Evolutionary conservation across 1,140 invertebrate species (phyloP).

Genomic region (Solen grandis): DNA sequence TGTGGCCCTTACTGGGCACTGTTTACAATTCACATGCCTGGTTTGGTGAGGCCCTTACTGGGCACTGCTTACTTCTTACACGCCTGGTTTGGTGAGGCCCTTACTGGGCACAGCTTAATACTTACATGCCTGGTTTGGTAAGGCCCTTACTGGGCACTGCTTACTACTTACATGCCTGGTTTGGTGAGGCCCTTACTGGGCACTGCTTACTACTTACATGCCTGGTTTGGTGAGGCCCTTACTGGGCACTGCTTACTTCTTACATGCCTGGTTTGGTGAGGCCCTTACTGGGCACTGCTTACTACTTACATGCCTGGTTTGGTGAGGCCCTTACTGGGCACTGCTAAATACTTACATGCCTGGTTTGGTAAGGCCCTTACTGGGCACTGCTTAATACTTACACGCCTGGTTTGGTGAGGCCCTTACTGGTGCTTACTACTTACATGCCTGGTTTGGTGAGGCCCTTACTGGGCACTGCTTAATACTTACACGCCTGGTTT

Average conservation of each 20-base stretch:
- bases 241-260: constrained; percentile 50
- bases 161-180: neutral
- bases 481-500: neutral
- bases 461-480: neutral
- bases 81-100: neutral
- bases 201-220: constrained; percentile 65
- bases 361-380: too few relatives aligned
- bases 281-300: constrained; percentile 62
- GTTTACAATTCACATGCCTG: neutral
- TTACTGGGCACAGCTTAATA: neutral
- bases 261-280: constrained; percentile 73
- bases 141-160: neutral
- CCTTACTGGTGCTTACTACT: neutral
- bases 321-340: neutral
- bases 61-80: neutral
- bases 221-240: neutral
- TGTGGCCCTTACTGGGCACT: too few relatives aligned
- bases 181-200: neutral
- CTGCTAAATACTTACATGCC: neutral
- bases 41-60: neutral
- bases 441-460: neutral
- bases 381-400: too few relatives aligned
- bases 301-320: neutral
- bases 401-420: neutral
- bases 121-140: neutral